Conservation (phyloP, 2,888 invertebrate genomes). For the Octonoba sinensis region DNA sequence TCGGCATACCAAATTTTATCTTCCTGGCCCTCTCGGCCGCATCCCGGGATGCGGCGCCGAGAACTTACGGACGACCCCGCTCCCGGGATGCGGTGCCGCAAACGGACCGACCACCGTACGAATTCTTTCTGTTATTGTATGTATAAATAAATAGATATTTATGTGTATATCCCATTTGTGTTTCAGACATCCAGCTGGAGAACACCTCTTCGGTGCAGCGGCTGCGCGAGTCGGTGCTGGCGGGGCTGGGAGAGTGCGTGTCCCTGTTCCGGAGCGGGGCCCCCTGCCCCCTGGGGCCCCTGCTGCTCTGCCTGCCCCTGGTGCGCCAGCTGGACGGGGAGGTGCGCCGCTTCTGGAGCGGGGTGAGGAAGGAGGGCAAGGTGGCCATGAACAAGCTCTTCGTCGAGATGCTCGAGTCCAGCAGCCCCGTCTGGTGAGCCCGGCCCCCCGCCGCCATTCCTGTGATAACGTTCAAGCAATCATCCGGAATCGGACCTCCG, state of each 20-base stretch:
- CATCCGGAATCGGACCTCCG: neutral
- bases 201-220: constrained; percentile 87
- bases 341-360: constrained; percentile 90
- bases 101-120: no score
- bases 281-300: constrained; percentile 75
- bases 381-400: constrained; percentile 96
- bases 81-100: no score
- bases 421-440: constrained; percentile 42
- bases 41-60: no score
- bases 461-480: constrained; percentile 35
- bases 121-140: no score
- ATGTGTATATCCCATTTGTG: neutral
- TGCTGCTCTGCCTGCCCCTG: constrained; percentile 88
- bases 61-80: no score
- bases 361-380: constrained; percentile 86
- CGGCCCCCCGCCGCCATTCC: neutral
- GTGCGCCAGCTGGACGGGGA: constrained; percentile 90
- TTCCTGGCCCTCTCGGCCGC: no score
- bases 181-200: constrained; percentile 86
- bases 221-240: constrained; percentile 88
- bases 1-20: no score
- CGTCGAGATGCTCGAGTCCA: constrained; percentile 67
- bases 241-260: constrained; percentile 88
- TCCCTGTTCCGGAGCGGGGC: constrained; percentile 79
- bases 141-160: neutral